These are phyloP conservation scores for Tribolium madens DNA, from an alignment of 1,140 invertebrate species.

Conservation along the genomic window DNA sequence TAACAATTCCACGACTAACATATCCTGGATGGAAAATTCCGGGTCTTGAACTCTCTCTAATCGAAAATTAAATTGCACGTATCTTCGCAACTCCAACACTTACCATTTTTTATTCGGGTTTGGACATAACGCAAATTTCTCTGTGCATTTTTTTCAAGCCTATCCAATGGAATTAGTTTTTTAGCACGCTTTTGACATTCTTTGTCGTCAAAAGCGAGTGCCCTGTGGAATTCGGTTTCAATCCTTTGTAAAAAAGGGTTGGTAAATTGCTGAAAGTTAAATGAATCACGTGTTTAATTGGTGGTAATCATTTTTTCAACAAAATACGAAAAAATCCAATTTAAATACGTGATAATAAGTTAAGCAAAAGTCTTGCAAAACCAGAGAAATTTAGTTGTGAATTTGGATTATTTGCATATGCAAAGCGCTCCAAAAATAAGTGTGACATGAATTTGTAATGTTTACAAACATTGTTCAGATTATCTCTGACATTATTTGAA, in stretches of 20 bases:
- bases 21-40: conserved; percentile 77
- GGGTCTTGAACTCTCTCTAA: conserved; percentile 65
- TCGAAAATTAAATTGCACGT: conserved; percentile 46
- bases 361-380: too few relatives aligned
- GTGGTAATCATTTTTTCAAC: too few relatives aligned
- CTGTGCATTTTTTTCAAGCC: conserved; percentile 72
- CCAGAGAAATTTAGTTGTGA: background rate
- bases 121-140: conserved; percentile 74
- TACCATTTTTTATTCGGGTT: conserved; percentile 69
- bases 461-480: background rate
- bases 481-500: background rate
- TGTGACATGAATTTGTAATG: conserved; percentile 24
- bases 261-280: conserved; percentile 54
- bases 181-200: conserved; percentile 71
- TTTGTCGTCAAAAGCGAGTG: conserved; percentile 75
- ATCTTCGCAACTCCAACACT: conserved; percentile 1
- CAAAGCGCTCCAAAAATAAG: conserved; percentile 12
- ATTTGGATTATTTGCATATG: background rate
- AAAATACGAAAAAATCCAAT: too few relatives aligned
- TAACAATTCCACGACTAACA: conserved; percentile 83
- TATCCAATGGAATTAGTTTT: conserved; percentile 71
- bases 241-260: conserved; percentile 71
- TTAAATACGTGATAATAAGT: too few relatives aligned
- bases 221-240: conserved; percentile 69
- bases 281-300: too few relatives aligned